Evolutionary conservation across 2,113 vertebrate genomes (phyloP), one percentile per base, ranked within the genome.

Genomic region (Chascanopsetta lugubris): DNA sequence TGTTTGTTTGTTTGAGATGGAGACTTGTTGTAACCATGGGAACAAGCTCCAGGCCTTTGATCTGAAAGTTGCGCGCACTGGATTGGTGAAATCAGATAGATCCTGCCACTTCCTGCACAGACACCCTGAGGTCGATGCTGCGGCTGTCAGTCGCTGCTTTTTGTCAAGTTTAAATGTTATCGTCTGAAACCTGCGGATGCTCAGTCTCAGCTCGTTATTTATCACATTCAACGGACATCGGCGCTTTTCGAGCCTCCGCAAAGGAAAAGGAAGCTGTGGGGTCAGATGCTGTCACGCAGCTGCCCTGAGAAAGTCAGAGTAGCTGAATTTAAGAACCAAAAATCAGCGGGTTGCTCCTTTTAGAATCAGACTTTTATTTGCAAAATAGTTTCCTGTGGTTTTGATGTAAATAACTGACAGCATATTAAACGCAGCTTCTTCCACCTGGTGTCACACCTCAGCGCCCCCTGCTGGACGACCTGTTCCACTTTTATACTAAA

Each of bases 401-500:
- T 27, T 18, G 20, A 2, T 21, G 48, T 21, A 32, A 21, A 54
- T 32, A 54, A 34, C 24, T 13, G 10, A n/a, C 24, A 51, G 26
- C 45, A 18, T 20, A 47, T 10, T 5, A 12, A 36, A 6, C n/a
- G 10, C 42, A 45, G 40, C 40, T 18, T n/a, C 40, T 42, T 18
- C 40, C 6, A 50, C 27, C 26, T 20, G 17, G 49, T 15, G 30
- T n/a, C 24, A 27, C 49, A 53, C 26, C 49, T 29, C 49, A 51
- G 49, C n/a, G 50, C 26, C 58, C 26, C 55, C 59, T 2, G 69
- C 71, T 72, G 70, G 78, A 69, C 0, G 43, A 57, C 76, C 20
- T 29, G 50, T 61, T 66, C 64, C 32, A 27, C 77, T 87, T 88
- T 87, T 84, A 65, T 87, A 85, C 79, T 53, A 85, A 87, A 86